Percentiles rank a stretch among this genome's conserved stretches.
phyloP scores from a whole-genome alignment of 2,888 invertebrate species.

The Pteria penguin region DNA sequence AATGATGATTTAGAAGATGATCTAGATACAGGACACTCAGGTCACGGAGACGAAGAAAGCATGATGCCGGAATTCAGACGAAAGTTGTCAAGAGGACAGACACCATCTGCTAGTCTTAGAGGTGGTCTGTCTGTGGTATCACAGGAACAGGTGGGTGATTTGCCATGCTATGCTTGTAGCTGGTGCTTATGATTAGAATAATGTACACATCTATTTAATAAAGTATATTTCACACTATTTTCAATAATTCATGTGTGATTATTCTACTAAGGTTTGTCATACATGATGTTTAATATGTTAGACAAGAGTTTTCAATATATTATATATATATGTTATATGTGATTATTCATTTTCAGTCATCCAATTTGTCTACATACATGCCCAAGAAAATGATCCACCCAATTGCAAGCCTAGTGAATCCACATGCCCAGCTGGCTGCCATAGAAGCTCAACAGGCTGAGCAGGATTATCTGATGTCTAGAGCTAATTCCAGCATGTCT shows the following conservation, averaged over 20 bases:
- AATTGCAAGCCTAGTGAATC: slow-evolving; percentile 70
- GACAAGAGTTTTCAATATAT: neutral
- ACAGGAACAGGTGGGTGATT: slow-evolving; percentile 44
- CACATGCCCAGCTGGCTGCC: slow-evolving; percentile 65
- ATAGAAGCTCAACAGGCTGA: slow-evolving; percentile 54
- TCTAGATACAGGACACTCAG: neutral
- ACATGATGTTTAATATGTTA: neutral
- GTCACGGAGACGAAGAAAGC: slow-evolving; percentile 21
- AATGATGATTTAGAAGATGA: slow-evolving; percentile 22
- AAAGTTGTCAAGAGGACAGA: slow-evolving; percentile 51
- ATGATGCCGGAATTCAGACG: slow-evolving; percentile 48
- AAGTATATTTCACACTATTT: neutral
- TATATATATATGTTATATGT: neutral
- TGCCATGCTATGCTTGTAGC: too few species aligned
- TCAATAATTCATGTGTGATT: neutral
- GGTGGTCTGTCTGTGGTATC: slow-evolving; percentile 40
- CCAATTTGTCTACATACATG: slow-evolving; percentile 43
- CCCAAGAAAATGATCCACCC: slow-evolving; percentile 67
- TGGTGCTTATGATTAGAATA: too few species aligned
- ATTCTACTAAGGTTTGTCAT: neutral
- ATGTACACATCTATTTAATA: too few species aligned
- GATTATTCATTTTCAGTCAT: slow-evolving; percentile 23
- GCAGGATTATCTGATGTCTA: slow-evolving; percentile 45
- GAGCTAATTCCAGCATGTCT: slow-evolving; percentile 32
- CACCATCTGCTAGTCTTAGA: slow-evolving; percentile 46